Percentiles rank a stretch among this genome's conserved stretches.
Evolutionary conservation across 1,140 invertebrate genomes (phyloP).

Genomic region (Trinorchestia longiramus): DNA sequence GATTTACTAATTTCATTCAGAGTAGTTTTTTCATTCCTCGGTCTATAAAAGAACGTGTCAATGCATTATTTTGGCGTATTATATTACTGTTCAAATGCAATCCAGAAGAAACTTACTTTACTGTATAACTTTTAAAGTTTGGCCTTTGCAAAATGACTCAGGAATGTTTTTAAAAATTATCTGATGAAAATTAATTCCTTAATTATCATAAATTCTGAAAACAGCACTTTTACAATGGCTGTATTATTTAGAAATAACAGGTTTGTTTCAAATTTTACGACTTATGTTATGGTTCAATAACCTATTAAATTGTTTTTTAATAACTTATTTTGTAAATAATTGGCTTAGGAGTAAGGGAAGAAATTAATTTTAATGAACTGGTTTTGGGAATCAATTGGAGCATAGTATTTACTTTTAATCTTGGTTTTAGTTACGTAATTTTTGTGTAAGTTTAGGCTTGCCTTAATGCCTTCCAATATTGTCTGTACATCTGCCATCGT

Average conservation of each 20-base stretch:
- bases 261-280: background rate
- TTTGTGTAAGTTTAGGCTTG: background rate
- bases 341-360: conserved; percentile 31
- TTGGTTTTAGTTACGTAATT: background rate
- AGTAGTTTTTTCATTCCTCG: background rate
- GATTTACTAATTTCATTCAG: background rate
- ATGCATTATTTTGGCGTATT: background rate
- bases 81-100: too few relatives aligned
- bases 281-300: background rate
- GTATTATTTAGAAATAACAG: background rate
- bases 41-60: background rate
- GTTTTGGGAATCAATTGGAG: conserved; percentile 26
- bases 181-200: background rate
- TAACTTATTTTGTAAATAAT: background rate
- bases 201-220: background rate
- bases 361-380: conserved; percentile 46
- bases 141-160: background rate
- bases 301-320: background rate
- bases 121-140: background rate
- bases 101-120: too few relatives aligned
- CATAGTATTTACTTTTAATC: background rate
- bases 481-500: background rate
- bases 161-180: background rate
- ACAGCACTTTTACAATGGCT: background rate
- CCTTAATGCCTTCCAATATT: background rate